Evolutionary conservation across 1,140 invertebrate genomes (phyloP).

Genomic region (Anastrepha ludens): DNA sequence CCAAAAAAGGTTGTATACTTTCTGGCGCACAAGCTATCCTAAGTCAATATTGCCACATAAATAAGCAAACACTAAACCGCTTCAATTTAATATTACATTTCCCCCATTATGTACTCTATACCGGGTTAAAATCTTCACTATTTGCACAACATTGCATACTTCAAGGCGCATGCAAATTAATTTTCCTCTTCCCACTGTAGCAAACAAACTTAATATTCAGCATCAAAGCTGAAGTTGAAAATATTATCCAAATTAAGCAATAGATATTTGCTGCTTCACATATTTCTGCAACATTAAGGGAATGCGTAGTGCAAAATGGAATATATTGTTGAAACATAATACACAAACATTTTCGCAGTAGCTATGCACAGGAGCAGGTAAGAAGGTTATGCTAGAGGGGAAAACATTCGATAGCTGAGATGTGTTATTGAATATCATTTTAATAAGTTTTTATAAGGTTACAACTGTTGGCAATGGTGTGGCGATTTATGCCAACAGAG

Average conservation of each 20-base stretch:
- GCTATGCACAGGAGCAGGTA: neutral
- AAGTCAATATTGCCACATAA: neutral
- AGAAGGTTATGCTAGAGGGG: neutral
- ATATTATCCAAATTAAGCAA: conserved; percentile 35
- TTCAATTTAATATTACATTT: conserved; percentile 7
- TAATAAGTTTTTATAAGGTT: conserved; percentile 34
- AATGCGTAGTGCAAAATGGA: neutral
- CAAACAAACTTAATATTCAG: neutral
- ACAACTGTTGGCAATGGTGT: neutral
- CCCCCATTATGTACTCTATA: neutral
- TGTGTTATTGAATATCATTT: conserved; percentile 41
- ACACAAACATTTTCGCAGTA: neutral
- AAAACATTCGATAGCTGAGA: neutral
- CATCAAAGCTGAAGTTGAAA: neutral
- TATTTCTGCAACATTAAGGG: neutral
- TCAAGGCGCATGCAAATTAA: neutral
- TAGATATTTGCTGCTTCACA: neutral
- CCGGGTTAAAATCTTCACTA: neutral
- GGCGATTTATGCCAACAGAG: neutral
- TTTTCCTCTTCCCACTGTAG: neutral
- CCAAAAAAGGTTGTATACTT: neutral
- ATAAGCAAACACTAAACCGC: neutral
- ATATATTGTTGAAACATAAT: neutral
- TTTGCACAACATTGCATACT: neutral
- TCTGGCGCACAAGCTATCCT: neutral